Evolutionary conservation across 2,113 vertebrate genomes (phyloP).

Genomic region (Larimichthys crocea): DNA sequence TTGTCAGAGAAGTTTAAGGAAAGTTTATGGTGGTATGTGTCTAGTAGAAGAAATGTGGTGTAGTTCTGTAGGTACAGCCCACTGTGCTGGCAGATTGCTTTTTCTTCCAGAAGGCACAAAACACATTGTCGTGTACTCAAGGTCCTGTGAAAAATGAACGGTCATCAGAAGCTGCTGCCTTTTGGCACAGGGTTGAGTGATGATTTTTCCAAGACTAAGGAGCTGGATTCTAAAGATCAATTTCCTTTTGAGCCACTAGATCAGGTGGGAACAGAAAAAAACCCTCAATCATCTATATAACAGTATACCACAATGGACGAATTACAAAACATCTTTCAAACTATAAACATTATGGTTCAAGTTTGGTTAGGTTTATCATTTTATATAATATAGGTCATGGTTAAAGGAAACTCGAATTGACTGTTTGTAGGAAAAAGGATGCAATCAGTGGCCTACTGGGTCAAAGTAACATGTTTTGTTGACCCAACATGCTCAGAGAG

Average conservation of each 20-base stretch:
- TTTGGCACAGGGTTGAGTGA: slow-evolving; percentile 28
- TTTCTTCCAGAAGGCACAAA: neutral
- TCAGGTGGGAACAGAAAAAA: neutral
- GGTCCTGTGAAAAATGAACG: slow-evolving; percentile 25
- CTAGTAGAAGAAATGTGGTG: neutral
- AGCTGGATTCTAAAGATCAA: slow-evolving; percentile 44
- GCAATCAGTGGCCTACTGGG: neutral
- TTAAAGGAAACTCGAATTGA: neutral
- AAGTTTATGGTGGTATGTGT: neutral
- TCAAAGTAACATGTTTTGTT: too few relatives aligned
- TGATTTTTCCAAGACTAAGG: slow-evolving; percentile 26
- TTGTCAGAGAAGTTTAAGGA: slow-evolving; percentile 19
- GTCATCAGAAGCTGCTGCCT: slow-evolving; percentile 29
- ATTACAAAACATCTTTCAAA: neutral
- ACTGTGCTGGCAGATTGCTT: neutral
- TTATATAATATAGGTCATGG: neutral
- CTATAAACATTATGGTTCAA: neutral
- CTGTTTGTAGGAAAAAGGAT: neutral
- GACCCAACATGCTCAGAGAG: too few relatives aligned
- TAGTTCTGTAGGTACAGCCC: neutral
- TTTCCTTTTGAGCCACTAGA: slow-evolving; percentile 24
- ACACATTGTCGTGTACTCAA: slow-evolving; percentile 17
- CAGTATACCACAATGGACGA: neutral
- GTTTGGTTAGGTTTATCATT: neutral
- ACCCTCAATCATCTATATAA: neutral